A percentile compares a stretch with the other conserved stretches of the same genome.
Evolutionary conservation across 2,113 vertebrate genomes (phyloP).

Genomic region (Pelmatolapia mariae): DNA sequence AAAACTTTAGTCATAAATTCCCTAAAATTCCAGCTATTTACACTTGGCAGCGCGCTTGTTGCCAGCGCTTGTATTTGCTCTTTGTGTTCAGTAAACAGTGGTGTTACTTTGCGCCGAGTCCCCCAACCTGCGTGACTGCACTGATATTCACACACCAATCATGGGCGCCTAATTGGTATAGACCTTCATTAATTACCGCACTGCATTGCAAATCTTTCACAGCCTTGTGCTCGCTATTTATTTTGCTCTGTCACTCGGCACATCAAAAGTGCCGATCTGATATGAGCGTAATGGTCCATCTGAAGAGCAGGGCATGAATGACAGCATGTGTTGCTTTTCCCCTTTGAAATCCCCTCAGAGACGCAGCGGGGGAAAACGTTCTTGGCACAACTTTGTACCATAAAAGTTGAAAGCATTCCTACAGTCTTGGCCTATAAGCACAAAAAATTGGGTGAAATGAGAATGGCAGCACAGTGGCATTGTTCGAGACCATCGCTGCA

Average conservation of each 20-base stretch:
- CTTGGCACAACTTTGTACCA: constrained; percentile 54
- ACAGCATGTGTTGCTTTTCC: constrained; percentile 52
- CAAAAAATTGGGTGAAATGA: constrained; percentile 43
- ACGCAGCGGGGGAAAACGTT: constrained; percentile 15
- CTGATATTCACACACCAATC: constrained; percentile 62
- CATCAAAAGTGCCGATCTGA: constrained; percentile 54
- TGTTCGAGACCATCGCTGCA: constrained; percentile 42
- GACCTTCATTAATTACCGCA: constrained; percentile 64
- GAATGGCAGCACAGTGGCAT: constrained; percentile 18
- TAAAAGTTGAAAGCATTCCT: constrained; percentile 71
- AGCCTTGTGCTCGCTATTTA: constrained; percentile 56
- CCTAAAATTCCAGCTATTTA: constrained; percentile 11
- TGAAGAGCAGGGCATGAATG: constrained; percentile 50
- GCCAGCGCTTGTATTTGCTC: constrained; percentile 47
- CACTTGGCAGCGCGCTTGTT: constrained; percentile 33
- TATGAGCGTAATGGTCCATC: constrained; percentile 53
- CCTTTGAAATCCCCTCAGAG: constrained; percentile 48
- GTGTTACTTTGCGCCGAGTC: constrained; percentile 58
- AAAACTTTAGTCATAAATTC: constrained; percentile 5
- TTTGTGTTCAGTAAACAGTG: constrained; percentile 78
- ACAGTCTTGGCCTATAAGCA: constrained; percentile 38
- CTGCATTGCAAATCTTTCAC: constrained; percentile 50
- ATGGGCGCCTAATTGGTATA: constrained; percentile 65
- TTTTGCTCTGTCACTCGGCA: constrained; percentile 48
- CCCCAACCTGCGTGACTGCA: constrained; percentile 60